Base-by-base conservation (phyloP, 2,797 vertebrate genomes). In the Phylloscopus collybita region DNA sequence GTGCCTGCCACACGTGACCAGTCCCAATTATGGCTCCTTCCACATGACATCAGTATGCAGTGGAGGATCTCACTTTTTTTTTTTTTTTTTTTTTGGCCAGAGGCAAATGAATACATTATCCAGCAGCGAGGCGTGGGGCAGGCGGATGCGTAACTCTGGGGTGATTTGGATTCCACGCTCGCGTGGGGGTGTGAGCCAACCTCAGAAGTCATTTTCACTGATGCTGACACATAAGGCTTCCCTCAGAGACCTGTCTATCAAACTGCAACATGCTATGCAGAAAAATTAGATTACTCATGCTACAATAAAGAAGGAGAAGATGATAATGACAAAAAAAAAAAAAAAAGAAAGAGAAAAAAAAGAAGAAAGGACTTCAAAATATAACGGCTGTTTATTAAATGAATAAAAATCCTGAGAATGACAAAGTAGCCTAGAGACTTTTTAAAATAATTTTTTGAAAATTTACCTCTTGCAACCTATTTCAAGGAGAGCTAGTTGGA, bases 21-120 rank as follows among this genome's bases (percentile, higher is more conserved):
- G 93, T 29, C 91, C 95, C 96, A 95, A 95, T 96, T 94, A 98
- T 96, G 97, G 98, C 97, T 98, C 96, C 96, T 98, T 97, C 98
- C 97, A 96, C 97, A 97, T 96, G 97, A 97, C 97, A 99, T 99
- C 98, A 99, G 98, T 99, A 99, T 99, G 98, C 98, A 93, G 97
- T 97, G 97, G 97, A 97, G 97, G 98, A 97, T 97, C 98, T 98
- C 97, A 97, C 97, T 97, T 96, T 96, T 98, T 98, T 98, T 38
- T 96, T 96, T 98, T 98, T 98, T 47, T 47, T 47, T 47, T 47
- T 98, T 98, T 97, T 98, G 72, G 99, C 99, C 98, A 98, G 98
- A 98, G 99, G 99, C 99, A 98, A 99, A 98, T 98, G 99, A 99
- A 99, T 99, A 98, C 98, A 98, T 99, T 99, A 99, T 96, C 93